Conservation (phyloP, 35 echinoderm and acorn worm species). For the Lytechinus pictus region DNA sequence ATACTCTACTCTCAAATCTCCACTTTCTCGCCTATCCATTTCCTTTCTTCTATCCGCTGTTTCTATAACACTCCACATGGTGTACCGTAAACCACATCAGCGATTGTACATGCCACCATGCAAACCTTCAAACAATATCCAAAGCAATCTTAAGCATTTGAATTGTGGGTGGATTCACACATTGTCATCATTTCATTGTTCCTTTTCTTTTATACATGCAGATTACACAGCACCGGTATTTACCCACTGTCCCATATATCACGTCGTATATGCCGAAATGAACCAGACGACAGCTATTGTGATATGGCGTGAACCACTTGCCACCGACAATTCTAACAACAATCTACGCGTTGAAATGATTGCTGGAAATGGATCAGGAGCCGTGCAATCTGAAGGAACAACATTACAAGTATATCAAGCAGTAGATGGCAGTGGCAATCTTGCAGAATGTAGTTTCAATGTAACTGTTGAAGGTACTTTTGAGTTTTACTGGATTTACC, state of each 20-base stretch:
- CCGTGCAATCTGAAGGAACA: background rate
- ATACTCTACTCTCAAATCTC: too few species aligned
- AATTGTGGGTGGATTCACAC: too few species aligned
- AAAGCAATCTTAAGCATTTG: too few species aligned
- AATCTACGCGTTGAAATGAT: background rate
- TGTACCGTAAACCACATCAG: too few species aligned
- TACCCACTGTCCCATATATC: background rate
- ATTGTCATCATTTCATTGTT: too few species aligned
- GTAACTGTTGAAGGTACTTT: background rate
- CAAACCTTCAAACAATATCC: too few species aligned
- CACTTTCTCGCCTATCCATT: too few species aligned
- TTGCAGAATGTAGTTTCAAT: background rate
- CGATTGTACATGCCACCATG: too few species aligned
- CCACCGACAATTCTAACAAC: background rate
- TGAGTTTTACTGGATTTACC: background rate
- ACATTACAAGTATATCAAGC: background rate
- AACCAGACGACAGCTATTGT: background rate
- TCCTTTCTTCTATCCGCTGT: too few species aligned
- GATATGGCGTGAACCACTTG: background rate
- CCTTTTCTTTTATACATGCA: background rate
- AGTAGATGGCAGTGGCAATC: background rate
- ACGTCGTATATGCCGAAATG: background rate
- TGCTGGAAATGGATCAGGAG: background rate
- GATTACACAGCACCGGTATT: conserved; percentile 14
- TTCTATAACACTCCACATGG: too few species aligned